These are phyloP conservation scores for Corvus moneduloides DNA, from an alignment of 2,113 vertebrate genomes.

Conservation along the genomic window DNA sequence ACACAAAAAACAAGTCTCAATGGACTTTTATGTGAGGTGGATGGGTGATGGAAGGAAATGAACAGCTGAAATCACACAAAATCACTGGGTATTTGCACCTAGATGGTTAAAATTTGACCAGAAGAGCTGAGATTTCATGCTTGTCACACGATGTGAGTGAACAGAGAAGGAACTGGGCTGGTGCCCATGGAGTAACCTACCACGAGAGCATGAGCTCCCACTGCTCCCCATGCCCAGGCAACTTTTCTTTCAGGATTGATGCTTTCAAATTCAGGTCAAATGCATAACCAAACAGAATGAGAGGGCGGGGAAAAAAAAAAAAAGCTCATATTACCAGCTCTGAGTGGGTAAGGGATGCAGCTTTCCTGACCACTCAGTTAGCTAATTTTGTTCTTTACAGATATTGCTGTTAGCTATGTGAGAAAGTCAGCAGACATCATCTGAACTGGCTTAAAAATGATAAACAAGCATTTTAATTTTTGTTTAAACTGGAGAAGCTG, in stretches of 20 bases:
- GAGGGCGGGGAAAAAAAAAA: neutral
- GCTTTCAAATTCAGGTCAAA: neutral
- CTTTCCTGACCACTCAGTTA: neutral
- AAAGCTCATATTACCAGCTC: neutral
- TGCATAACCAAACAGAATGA: neutral
- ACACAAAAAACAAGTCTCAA: fast-evolving
- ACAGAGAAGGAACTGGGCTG: neutral
- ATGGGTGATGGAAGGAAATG: neutral
- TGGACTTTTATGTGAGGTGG: neutral
- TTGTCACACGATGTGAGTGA: neutral
- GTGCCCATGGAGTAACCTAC: neutral
- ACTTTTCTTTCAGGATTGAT: neutral
- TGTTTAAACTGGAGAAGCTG: neutral
- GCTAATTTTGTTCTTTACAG: neutral
- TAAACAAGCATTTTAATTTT: neutral
- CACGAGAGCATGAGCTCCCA: fast-evolving
- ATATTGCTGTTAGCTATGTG: neutral
- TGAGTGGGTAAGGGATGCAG: neutral
- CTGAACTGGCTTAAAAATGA: neutral
- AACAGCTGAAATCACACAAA: neutral
- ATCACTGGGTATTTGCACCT: neutral
- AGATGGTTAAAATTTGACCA: neutral
- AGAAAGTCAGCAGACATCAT: neutral
- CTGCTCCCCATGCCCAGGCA: neutral
- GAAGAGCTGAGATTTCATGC: neutral